A percentile compares a stretch with the other conserved stretches of the same genome.
These are phyloP conservation scores for Pyrgilauda ruficollis DNA, from an alignment of 2,113 vertebrate genomes.

Conservation along the genomic window DNA sequence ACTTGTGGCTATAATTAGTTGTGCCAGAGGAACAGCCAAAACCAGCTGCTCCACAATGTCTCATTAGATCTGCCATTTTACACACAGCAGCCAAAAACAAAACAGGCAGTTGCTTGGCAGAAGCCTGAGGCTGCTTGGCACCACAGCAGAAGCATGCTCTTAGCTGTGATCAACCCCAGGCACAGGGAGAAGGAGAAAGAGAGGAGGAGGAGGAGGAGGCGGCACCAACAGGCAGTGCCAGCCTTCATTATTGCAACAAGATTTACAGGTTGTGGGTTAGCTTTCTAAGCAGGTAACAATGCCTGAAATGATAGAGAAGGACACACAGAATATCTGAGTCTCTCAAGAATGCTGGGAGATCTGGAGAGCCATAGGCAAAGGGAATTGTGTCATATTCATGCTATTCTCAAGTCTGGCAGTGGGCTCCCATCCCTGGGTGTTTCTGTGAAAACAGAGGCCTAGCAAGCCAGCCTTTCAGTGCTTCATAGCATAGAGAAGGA, in stretches of 20 bases:
- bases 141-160: conserved; percentile 22
- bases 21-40: conserved; percentile 66
- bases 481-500: background rate
- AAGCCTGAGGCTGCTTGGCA: conserved; percentile 62
- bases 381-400: background rate
- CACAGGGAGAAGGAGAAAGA: conserved; percentile 21
- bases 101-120: conserved; percentile 65
- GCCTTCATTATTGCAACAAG: conserved; percentile 33
- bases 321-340: background rate
- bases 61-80: conserved; percentile 71
- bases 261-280: conserved; percentile 46
- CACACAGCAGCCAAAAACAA: conserved; percentile 54
- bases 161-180: conserved; percentile 41
- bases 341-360: background rate
- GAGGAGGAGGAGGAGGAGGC: background rate
- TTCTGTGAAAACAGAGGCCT: background rate
- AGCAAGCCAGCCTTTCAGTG: background rate
- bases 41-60: conserved; percentile 64
- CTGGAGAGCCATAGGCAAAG: background rate
- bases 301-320: background rate
- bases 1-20: conserved; percentile 50
- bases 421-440: background rate
- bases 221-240: background rate
- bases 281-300: background rate
- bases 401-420: background rate